These are phyloP conservation scores for Pteromalus puparum DNA, from an alignment of 1,140 invertebrate species.

Conservation along the genomic window DNA sequence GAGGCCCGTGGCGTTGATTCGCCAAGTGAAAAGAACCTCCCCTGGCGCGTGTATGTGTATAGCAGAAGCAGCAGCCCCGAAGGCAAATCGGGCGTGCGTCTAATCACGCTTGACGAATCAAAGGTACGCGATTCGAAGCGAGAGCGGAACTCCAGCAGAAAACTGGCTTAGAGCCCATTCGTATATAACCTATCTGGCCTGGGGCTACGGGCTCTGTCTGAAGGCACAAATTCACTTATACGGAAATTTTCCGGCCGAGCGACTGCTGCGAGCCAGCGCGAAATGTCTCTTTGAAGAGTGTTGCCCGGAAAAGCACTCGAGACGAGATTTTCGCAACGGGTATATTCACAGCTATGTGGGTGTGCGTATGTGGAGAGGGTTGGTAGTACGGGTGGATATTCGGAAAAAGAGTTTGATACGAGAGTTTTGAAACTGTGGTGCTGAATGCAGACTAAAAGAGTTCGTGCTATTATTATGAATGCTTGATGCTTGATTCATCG, in stretches of 20 bases:
- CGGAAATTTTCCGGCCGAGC: slow-evolving; percentile 35
- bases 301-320: background rate
- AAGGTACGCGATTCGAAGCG: slow-evolving; percentile 33
- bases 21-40: slow-evolving; percentile 7
- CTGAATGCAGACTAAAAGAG: too few relatives aligned
- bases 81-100: slow-evolving; percentile 28
- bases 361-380: too few relatives aligned
- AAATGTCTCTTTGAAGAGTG: slow-evolving; percentile 22
- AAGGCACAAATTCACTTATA: slow-evolving; percentile 38
- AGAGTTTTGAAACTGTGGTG: too few relatives aligned
- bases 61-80: background rate
- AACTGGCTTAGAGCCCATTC: slow-evolving; percentile 15
- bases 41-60: background rate
- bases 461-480: too few relatives aligned
- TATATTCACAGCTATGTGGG: too few relatives aligned
- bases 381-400: too few relatives aligned
- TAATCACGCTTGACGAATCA: slow-evolving; percentile 54
- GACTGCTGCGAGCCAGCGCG: background rate
- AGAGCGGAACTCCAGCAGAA: background rate
- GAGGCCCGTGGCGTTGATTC: slow-evolving; percentile 17
- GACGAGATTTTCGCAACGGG: background rate
- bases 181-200: slow-evolving; percentile 4
- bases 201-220: background rate
- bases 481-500: too few relatives aligned
- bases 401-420: too few relatives aligned